Conservation (phyloP, 2,888 invertebrate genomes). For the Erannis defoliaria region DNA sequence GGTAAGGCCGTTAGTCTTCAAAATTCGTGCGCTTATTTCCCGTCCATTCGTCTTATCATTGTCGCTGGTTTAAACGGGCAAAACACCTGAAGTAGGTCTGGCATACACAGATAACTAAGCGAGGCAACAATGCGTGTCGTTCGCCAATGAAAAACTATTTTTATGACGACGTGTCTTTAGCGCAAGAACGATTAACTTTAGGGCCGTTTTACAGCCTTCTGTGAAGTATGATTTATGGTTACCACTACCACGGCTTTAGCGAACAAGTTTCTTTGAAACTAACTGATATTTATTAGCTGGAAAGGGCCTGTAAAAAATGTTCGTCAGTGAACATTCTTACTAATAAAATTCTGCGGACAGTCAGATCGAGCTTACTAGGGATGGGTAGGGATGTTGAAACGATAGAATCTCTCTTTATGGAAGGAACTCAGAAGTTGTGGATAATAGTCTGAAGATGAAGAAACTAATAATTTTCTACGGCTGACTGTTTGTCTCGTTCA, state of each 20-base stretch:
- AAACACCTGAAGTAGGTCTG: neutral
- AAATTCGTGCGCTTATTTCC: too few relatives aligned
- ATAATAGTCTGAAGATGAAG: too few relatives aligned
- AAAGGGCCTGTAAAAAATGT: neutral
- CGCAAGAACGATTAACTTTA: conserved; percentile 63
- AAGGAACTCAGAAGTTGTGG: too few relatives aligned
- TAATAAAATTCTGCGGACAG: neutral
- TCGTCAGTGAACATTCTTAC: neutral
- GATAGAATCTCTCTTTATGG: too few relatives aligned
- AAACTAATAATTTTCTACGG: too few relatives aligned
- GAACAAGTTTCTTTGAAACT: conserved; percentile 9
- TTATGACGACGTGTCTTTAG: conserved; percentile 44
- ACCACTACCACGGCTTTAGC: conserved; percentile 7
- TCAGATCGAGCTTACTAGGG: too few relatives aligned
- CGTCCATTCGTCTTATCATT: too few relatives aligned
- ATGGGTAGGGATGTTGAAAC: too few relatives aligned
- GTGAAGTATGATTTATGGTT: conserved; percentile 62
- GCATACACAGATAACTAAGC: neutral
- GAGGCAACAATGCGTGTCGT: neutral
- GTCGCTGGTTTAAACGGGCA: neutral
- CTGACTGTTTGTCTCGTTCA: too few relatives aligned
- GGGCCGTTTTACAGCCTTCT: conserved; percentile 57
- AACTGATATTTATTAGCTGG: conserved; percentile 3
- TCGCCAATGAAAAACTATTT: neutral
- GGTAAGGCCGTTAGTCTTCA: too few relatives aligned